Evolutionary conservation across 1,140 invertebrate genomes (phyloP).

Genomic region (Trichoplusia ni): DNA sequence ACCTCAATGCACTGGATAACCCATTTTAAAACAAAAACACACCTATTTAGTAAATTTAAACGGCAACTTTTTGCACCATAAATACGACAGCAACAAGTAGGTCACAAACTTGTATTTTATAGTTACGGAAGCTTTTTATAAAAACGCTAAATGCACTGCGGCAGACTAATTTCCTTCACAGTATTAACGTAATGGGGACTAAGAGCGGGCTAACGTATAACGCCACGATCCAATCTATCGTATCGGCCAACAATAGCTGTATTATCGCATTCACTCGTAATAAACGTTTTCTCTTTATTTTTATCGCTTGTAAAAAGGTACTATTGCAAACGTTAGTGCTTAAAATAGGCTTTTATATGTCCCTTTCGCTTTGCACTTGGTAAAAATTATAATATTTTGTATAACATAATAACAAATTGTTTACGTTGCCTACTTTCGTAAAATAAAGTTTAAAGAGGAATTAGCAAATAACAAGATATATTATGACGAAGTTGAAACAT

Average conservation of each 20-base stretch:
- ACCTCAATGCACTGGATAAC: too few relatives aligned
- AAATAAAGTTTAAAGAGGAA: too few relatives aligned
- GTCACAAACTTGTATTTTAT: slow-evolving; percentile 21
- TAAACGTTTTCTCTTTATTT: slow-evolving; percentile 20
- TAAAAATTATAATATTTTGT: too few relatives aligned
- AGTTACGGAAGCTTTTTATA: not conserved
- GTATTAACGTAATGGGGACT: not conserved
- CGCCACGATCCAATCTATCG: not conserved
- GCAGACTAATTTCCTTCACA: slow-evolving; percentile 19
- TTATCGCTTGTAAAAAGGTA: slow-evolving; percentile 15
- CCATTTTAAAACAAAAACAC: too few relatives aligned
- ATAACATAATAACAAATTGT: too few relatives aligned
- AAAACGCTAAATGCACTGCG: slow-evolving; percentile 20
- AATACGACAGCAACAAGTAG: slow-evolving; percentile 27
- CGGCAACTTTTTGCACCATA: too few relatives aligned
- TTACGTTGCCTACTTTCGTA: too few relatives aligned
- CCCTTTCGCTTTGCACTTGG: too few relatives aligned
- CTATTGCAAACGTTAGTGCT: not conserved
- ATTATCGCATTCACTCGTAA: slow-evolving; percentile 4
- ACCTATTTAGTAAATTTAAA: too few relatives aligned
- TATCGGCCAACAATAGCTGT: slow-evolving; percentile 11
- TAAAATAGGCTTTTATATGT: not conserved
- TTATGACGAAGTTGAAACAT: too few relatives aligned
- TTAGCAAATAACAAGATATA: too few relatives aligned
- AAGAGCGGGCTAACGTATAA: not conserved